These are phyloP conservation scores for Drosophila paranaensis DNA, from an alignment of 2,888 invertebrate genomes.

Conservation along the genomic window DNA sequence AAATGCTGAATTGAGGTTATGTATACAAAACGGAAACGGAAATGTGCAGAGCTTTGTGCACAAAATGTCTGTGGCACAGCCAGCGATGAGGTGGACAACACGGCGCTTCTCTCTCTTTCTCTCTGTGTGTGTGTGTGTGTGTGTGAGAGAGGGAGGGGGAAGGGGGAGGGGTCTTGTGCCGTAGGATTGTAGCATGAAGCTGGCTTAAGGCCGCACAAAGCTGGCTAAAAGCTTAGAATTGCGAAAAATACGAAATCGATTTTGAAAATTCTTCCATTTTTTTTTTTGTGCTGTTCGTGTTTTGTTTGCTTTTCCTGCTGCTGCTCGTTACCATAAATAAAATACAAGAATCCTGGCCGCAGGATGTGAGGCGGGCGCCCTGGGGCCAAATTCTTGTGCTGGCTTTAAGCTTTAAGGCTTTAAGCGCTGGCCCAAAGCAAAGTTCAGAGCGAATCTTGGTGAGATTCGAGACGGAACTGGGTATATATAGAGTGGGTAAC, in stretches of 20 bases:
- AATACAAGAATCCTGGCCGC: constrained; percentile 47
- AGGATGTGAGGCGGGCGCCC: background rate
- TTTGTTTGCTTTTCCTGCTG: constrained; percentile 13
- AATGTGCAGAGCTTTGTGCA: constrained; percentile 79
- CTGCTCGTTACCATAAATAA: constrained; percentile 60
- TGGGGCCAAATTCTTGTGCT: constrained; percentile 22
- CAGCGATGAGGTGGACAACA: constrained; percentile 30
- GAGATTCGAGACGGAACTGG: background rate
- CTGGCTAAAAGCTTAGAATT: constrained; percentile 78
- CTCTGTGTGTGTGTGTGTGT: too few relatives aligned
- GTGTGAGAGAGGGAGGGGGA: too few relatives aligned
- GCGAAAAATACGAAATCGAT: constrained; percentile 77
- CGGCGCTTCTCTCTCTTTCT: background rate
- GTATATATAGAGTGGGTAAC: background rate
- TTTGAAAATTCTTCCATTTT: constrained; percentile 51
- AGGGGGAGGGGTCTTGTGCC: background rate
- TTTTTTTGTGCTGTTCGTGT: constrained; percentile 16
- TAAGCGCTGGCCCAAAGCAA: constrained; percentile 27
- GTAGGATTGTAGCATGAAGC: constrained; percentile 55
- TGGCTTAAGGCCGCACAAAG: constrained; percentile 71
- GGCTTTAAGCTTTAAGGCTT: constrained; percentile 40
- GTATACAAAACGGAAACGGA: constrained; percentile 82
- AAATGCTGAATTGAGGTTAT: constrained; percentile 81
- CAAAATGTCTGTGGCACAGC: constrained; percentile 69
- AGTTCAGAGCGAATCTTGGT: constrained; percentile 16